Percentiles rank a stretch among this genome's conserved stretches.
Conservation (phyloP, 2,888 invertebrate species). For the Amiota communis region DNA sequence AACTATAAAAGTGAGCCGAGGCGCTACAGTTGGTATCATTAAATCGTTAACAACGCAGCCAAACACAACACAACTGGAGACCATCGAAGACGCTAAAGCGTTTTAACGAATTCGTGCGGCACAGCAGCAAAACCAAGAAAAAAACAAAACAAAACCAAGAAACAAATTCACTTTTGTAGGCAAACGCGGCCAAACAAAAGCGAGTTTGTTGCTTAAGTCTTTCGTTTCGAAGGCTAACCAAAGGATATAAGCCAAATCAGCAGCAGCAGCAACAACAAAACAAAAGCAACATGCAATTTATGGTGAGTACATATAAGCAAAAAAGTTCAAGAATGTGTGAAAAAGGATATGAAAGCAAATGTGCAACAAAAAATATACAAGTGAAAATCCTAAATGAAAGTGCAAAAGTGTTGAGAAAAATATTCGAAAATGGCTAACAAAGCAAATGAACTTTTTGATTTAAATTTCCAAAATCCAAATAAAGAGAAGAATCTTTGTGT, state of each 20-base stretch:
- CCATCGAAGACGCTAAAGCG: slow-evolving; percentile 46
- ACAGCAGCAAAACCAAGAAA: slow-evolving; percentile 30
- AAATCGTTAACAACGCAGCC: slow-evolving; percentile 72
- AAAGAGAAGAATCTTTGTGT: slow-evolving; percentile 1
- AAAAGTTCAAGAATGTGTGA: background rate
- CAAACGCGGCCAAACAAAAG: slow-evolving; percentile 41
- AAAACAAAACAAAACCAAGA: slow-evolving; percentile 18
- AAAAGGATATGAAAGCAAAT: background rate
- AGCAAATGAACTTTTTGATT: background rate
- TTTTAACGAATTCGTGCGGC: slow-evolving; percentile 47
- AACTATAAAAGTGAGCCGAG: slow-evolving; percentile 72
- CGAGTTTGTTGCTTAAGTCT: slow-evolving; percentile 55
- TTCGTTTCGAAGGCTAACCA: slow-evolving; percentile 46
- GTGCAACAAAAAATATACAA: slow-evolving; percentile 9
- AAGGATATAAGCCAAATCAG: slow-evolving; percentile 38
- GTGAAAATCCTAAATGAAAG: slow-evolving; percentile 12
- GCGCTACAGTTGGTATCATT: slow-evolving; percentile 71
- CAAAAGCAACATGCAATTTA: slow-evolving; percentile 68
- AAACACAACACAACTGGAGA: slow-evolving; percentile 55
- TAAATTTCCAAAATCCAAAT: background rate
- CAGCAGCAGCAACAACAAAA: slow-evolving; percentile 38
- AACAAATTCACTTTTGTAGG: slow-evolving; percentile 42
- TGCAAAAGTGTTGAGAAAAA: slow-evolving; percentile 36
- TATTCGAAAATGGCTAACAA: background rate
- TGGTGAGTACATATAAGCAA: slow-evolving; percentile 64